Evolutionary conservation across 2,888 invertebrate genomes (phyloP).

Genomic region (Melipona bicolor): DNA sequence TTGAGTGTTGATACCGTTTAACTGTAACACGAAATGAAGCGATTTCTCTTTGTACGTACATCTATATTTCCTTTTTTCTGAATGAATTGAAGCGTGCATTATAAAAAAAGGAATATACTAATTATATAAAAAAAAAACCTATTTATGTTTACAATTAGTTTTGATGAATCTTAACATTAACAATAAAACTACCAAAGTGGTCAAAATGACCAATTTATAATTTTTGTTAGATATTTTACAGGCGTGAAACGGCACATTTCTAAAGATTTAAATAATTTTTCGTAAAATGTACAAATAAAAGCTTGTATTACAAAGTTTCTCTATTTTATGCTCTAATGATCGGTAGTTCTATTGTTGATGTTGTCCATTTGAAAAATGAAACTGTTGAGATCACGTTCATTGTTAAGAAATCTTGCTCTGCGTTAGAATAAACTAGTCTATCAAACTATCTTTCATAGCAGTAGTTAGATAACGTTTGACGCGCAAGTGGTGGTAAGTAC

Average conservation of each 20-base stretch:
- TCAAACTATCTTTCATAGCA: not conserved
- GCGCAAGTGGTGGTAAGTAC: not conserved
- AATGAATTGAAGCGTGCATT: not conserved
- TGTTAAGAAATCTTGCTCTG: not conserved
- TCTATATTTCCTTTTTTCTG: not conserved
- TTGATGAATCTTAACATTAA: no score
- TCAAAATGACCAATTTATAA: not conserved
- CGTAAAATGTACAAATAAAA: no score
- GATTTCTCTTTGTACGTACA: not conserved
- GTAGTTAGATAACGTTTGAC: not conserved
- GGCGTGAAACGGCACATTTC: no score
- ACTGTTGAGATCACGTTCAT: not conserved
- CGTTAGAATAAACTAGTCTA: not conserved
- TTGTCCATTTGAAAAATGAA: not conserved
- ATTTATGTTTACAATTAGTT: not conserved
- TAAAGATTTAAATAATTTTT: no score
- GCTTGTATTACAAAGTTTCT: no score
- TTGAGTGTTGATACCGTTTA: conserved; percentile 96
- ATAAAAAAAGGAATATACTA: no score
- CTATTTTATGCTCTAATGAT: no score
- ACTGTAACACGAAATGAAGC: conserved; percentile 84
- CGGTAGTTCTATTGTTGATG: no score
- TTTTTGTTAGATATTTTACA: no score
- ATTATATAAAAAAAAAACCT: not conserved
- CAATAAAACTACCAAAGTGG: not conserved